Evolutionary conservation across 2,113 vertebrate genomes (phyloP), one percentile per base, ranked within the genome.

Genomic region (Geococcyx californianus): DNA sequence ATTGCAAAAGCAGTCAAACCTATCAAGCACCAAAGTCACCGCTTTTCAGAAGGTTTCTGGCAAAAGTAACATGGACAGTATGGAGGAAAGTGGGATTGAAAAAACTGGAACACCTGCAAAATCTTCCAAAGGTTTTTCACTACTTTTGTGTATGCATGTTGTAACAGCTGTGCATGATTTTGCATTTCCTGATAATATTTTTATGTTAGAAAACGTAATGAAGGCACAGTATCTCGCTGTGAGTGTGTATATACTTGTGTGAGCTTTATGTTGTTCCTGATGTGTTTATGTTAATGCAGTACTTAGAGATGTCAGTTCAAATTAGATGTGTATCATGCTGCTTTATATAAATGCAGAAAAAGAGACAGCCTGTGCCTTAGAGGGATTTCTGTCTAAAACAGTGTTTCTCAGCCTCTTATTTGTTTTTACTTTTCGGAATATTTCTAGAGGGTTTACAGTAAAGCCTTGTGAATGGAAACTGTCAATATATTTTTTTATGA

Each of bases 71-170:
- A 81, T 74, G 3, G 98, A 98, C 13, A 97, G 97, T 94, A 98
- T 75, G 0, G 97, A 98, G 6, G 97, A 98, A 52, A 98, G 98
- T 9, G 97, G 98, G 89, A 83, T 95, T 44, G 97, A 98, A 81
- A 98, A 98, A 95, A 95, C 97, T 6, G 90, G 95, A 73, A 95
- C 97, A 6, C 91, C 98, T 81, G 90, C 92, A 2, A 98, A 98
- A 95, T 97, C 97, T 44, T 75, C 95, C 55, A 97, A 97, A 98
- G 94, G 98, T 97, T 89, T 93, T 31, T 66, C 33, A 31, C 16
- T 56, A 5, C 26, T 42, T 94, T 70, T 59, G 5, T 70, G 4
- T 55, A 26, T 28, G 23, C 6, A 3, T 56, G 23, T 84, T 59
- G 7, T 63, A 73, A 66, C 2, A 42, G 51, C 36, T 60, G 16